Evolutionary conservation across 2,797 vertebrate genomes (phyloP).

Genomic region (Sandelia bainsii): DNA sequence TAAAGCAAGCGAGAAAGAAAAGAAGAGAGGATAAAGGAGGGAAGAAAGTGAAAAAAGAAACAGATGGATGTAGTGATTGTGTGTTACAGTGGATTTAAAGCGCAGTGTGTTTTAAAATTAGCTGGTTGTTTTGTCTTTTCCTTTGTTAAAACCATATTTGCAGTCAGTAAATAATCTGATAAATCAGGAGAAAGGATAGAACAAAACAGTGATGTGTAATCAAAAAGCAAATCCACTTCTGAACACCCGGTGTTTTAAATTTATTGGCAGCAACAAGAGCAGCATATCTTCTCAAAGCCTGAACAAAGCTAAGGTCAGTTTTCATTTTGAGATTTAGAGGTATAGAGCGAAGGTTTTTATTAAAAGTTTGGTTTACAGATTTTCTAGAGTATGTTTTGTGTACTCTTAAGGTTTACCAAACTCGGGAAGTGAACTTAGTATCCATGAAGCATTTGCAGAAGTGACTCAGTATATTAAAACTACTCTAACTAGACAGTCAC

Average conservation of each 20-base stretch:
- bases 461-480: background rate
- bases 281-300: background rate
- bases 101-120: conserved; percentile 2
- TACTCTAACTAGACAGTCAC: no score
- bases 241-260: conserved; percentile 1
- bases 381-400: no score
- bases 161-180: background rate
- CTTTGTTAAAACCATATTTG: background rate
- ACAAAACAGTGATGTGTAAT: background rate
- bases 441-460: no score
- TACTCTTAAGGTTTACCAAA: background rate
- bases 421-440: no score
- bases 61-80: conserved; percentile 49
- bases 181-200: background rate
- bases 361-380: no score
- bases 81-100: conserved; percentile 33
- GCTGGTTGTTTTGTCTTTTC: background rate
- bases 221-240: background rate
- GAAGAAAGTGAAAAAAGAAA: background rate
- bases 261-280: background rate
- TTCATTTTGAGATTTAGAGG: background rate
- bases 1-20: background rate
- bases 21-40: background rate
- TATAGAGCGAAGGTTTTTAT: background rate
- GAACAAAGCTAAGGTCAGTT: background rate